Evolutionary conservation across 2,888 invertebrate genomes (phyloP), one percentile per base, ranked within the genome.

Genomic region (Philereme vetulata): DNA sequence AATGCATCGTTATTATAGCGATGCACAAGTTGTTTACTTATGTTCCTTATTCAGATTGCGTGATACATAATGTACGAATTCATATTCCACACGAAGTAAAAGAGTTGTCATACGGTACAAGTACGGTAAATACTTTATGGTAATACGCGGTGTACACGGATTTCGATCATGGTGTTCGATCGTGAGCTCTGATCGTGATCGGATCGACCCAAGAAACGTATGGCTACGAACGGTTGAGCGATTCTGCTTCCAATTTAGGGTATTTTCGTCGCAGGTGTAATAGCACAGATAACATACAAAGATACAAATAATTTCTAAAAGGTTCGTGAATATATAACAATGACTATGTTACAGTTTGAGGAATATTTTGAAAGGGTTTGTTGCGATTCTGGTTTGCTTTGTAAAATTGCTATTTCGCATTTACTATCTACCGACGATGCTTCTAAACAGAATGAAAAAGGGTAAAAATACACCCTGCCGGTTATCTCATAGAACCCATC

Each of bases 101-200:
- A 86, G 85, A 88, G 85, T 84, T 82, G 80, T 89, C 86, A 86
- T 88, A 85, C 84, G 45, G 44, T 62, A 62, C 58, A 6, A n/a
- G 7, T 38, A 38, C 21, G 54, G 62, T 85, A 85, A 75, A 75
- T 62, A 64, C 82, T 81, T 83, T 88, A 89, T 89, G 88, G 83
- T 89, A 90, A 89, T 87, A 84, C 82, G 74, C 80, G 78, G 74
- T 77, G 81, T 81, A 84, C 81, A 84, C 80, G 88, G 85, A 84
- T 86, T 87, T 84, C 82, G 87, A 86, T 87, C 88, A 86, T 85
- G 87, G 83, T 84, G 78, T 78, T 77, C 85, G 85, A 85, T 90
- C 90, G 90, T 90, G 90, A 89, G 72, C 77, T 76, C 76, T 71
- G 72, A 80, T 78, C 80, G 89, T 90, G 88, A 86, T 89, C 82